These are phyloP conservation scores for Sylvilagus floridanus DNA, from an alignment of 2,797 vertebrate genomes.

Conservation along the genomic window DNA sequence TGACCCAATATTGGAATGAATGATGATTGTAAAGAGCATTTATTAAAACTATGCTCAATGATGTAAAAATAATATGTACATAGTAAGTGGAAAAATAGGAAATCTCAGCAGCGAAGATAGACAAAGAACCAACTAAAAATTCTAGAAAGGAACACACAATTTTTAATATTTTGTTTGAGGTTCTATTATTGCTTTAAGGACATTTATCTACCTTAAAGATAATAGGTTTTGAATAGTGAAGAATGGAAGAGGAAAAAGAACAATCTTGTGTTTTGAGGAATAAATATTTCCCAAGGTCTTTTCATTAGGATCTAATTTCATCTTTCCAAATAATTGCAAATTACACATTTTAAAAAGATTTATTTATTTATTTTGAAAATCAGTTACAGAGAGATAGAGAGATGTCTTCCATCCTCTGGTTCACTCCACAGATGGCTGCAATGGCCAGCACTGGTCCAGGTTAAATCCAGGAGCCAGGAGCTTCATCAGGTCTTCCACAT, in stretches of 20 bases:
- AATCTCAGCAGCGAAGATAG: not conserved
- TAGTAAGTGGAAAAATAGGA: not conserved
- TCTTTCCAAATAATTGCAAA: slow-evolving; percentile 13
- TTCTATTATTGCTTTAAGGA: not conserved
- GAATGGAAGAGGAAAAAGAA: not conserved
- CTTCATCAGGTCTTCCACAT: too few relatives aligned
- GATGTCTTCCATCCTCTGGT: too few relatives aligned
- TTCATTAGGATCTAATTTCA: not conserved
- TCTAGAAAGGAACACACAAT: not conserved
- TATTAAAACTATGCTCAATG: slow-evolving; percentile 2
- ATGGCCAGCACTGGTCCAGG: too few relatives aligned
- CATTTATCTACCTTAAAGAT: not conserved
- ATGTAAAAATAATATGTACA: not conserved
- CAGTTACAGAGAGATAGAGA: too few relatives aligned
- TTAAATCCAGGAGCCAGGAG: too few relatives aligned
- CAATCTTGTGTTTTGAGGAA: not conserved
- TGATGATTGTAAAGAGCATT: not conserved
- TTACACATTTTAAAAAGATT: not conserved
- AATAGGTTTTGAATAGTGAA: not conserved
- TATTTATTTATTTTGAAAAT: too few relatives aligned
- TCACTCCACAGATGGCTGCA: too few relatives aligned
- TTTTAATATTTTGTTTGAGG: not conserved
- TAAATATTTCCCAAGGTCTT: not conserved
- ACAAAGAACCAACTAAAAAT: not conserved
- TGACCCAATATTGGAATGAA: not conserved